phyloP scores from a whole-genome alignment of 2,113 vertebrate genomes.

The Agelaius tricolor region DNA sequence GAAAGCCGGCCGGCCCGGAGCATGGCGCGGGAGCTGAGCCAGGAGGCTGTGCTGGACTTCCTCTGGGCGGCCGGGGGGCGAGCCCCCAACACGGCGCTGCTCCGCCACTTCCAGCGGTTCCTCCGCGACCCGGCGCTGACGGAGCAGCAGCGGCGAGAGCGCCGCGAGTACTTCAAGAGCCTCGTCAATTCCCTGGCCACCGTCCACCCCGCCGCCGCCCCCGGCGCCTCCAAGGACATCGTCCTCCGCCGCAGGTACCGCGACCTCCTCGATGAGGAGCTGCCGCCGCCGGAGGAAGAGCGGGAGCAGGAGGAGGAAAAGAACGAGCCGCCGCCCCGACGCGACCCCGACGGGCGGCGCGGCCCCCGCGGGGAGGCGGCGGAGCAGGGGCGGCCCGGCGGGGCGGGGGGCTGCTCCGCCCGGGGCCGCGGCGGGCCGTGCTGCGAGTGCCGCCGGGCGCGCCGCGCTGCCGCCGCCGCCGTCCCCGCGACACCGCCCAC shows the following conservation, averaged over 20 bases:
- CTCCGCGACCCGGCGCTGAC: conserved; percentile 78
- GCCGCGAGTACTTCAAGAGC: conserved; percentile 88
- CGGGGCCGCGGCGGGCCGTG: too few species aligned
- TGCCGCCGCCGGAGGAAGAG: neutral
- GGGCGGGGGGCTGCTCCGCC: too few species aligned
- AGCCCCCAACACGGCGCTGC: conserved; percentile 84
- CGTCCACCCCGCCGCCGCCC: conserved; percentile 77
- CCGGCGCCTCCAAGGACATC: conserved; percentile 78
- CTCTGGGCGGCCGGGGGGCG: conserved; percentile 80
- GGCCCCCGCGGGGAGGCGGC: too few species aligned
- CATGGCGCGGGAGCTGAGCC: conserved; percentile 88
- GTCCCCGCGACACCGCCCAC: too few species aligned
- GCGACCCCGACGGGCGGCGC: too few species aligned
- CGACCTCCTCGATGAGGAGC: conserved; percentile 74
- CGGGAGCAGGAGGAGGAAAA: neutral
- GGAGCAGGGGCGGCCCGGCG: too few species aligned
- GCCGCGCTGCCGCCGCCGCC: too few species aligned
- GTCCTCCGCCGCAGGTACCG: conserved; percentile 81
- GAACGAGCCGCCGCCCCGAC: neutral
- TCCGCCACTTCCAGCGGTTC: conserved; percentile 83
- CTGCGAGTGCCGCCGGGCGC: too few species aligned
- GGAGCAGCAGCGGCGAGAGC: conserved; percentile 70
- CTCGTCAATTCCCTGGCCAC: conserved; percentile 91
- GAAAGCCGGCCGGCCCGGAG: neutral
- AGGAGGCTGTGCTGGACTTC: conserved; percentile 86